These are phyloP conservation scores for Sciurus carolinensis DNA, from an alignment of 2,797 vertebrate species.

Conservation along the genomic window DNA sequence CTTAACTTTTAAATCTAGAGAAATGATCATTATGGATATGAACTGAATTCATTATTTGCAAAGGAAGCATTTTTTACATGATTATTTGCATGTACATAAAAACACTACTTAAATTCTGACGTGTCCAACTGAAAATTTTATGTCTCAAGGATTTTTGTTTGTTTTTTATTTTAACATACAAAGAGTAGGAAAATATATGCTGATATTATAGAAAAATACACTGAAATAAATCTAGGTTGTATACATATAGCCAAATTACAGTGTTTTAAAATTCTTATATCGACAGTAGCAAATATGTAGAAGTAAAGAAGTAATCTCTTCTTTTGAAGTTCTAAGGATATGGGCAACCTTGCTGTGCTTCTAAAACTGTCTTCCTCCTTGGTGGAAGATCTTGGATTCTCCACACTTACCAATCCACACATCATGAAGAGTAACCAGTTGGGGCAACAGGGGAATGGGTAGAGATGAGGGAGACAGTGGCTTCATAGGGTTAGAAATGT, in stretches of 20 bases:
- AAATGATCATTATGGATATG: background rate
- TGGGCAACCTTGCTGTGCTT: background rate
- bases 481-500: background rate
- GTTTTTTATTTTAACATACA: conserved; percentile 42
- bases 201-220: conserved; percentile 61
- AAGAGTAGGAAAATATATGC: conserved; percentile 10
- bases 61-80: conserved; percentile 31
- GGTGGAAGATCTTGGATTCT: background rate
- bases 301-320: background rate
- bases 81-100: conserved; percentile 57
- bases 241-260: background rate
- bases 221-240: conserved; percentile 6
- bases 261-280: conserved; percentile 23
- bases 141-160: background rate
- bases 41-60: conserved; percentile 42
- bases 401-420: background rate
- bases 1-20: background rate
- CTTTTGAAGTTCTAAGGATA: background rate
- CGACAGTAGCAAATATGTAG: background rate
- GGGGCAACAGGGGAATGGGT: background rate
- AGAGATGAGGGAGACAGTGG: background rate
- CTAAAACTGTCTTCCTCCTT: background rate
- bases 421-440: background rate
- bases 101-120: conserved; percentile 2
- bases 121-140: conserved; percentile 13